A percentile compares a stretch with the other conserved stretches of the same genome.
phyloP scores from a whole-genome alignment of 2,797 vertebrate genomes.

The Serranus cabrilla region DNA sequence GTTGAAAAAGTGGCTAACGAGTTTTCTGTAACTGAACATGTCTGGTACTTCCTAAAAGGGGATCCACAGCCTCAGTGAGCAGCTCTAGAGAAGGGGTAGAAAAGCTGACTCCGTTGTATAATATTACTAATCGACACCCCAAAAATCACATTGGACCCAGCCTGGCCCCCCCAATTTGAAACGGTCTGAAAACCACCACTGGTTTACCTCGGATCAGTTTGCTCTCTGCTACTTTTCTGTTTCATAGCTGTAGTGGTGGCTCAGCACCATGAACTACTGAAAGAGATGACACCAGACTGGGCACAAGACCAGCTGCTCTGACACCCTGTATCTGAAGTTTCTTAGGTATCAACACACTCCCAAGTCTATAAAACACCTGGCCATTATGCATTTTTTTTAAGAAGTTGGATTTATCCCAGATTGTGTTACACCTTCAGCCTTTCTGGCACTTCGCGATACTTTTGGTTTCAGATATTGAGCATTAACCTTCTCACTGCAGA shows the following conservation, averaged over 20 bases:
- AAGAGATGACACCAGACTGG: conserved; percentile 13
- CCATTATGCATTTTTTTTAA: neutral
- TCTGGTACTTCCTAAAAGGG: neutral
- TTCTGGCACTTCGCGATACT: neutral
- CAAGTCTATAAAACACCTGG: no score
- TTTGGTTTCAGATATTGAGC: neutral
- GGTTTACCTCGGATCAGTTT: conserved; percentile 5
- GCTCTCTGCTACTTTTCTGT: neutral
- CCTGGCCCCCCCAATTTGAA: no score
- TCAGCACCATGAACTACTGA: neutral
- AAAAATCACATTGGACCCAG: no score
- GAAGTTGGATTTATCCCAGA: neutral
- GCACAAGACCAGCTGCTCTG: neutral
- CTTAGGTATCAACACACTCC: neutral
- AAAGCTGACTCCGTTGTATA: no score
- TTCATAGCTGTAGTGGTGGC: neutral
- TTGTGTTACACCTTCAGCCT: neutral
- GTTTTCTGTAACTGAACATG: neutral
- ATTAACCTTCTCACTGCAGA: neutral
- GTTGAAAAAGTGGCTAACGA: neutral
- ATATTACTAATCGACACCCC: no score
- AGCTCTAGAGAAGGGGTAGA: no score
- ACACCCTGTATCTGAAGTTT: neutral
- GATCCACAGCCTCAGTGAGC: no score
- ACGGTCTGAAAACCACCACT: no score